phyloP scores from a whole-genome alignment of 2,797 vertebrate species.

The Anniella stebbinsi region DNA sequence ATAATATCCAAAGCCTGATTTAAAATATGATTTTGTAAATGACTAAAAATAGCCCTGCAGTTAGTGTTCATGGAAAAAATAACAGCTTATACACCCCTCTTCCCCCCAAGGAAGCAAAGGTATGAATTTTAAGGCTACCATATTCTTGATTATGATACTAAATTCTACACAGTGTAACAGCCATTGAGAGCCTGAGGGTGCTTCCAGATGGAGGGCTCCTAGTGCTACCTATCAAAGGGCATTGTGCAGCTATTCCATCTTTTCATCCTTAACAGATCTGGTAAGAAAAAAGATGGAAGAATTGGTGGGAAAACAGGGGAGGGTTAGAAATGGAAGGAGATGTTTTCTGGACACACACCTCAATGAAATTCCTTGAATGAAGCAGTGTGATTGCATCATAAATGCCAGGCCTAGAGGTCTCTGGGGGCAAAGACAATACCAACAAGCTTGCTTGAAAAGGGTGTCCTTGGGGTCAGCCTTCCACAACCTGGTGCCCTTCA shows the following conservation, averaged over 20 bases:
- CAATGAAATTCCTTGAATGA: too few relatives aligned
- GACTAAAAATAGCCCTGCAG: background rate
- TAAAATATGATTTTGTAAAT: background rate
- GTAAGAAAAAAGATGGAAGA: too few relatives aligned
- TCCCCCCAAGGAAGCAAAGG: background rate
- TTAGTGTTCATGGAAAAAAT: background rate
- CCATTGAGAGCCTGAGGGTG: background rate
- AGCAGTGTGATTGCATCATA: too few relatives aligned
- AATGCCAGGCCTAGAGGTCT: too few relatives aligned
- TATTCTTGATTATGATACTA: background rate
- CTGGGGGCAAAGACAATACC: background rate
- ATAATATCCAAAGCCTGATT: background rate
- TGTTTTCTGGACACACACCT: too few relatives aligned
- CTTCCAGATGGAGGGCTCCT: too few relatives aligned
- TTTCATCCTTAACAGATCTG: too few relatives aligned
- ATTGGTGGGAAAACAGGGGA: too few relatives aligned
- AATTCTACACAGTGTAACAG: background rate
- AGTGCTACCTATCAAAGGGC: too few relatives aligned
- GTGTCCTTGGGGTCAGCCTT: background rate
- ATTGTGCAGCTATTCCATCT: too few relatives aligned
- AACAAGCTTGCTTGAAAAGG: background rate
- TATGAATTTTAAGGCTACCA: background rate
- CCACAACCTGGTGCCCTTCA: too few relatives aligned
- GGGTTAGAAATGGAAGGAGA: too few relatives aligned
- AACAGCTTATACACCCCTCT: background rate